Evolutionary conservation across 2,797 vertebrate genomes (phyloP).

Genomic region (Xenops minutus): DNA sequence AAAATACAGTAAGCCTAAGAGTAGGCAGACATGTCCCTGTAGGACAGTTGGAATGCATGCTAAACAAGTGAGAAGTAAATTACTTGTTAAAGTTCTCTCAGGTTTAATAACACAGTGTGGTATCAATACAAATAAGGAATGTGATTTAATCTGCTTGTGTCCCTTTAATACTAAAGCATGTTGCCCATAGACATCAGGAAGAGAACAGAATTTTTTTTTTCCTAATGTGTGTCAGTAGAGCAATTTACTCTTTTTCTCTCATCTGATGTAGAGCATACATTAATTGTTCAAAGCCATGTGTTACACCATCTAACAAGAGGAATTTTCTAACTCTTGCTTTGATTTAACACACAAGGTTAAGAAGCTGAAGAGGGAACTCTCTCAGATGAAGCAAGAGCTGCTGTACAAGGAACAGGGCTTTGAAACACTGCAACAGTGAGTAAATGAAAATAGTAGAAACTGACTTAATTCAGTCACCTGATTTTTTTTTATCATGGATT

Average conservation of each 20-base stretch:
- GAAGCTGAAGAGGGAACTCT: slow-evolving; percentile 85
- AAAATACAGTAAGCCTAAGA: slow-evolving; percentile 34
- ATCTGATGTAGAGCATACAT: background rate
- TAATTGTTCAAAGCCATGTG: slow-evolving; percentile 41
- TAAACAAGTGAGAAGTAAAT: slow-evolving; percentile 62
- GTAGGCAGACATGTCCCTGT: slow-evolving; percentile 14
- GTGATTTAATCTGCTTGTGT: slow-evolving; percentile 60
- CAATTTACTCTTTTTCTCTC: slow-evolving; percentile 34
- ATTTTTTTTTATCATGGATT: background rate
- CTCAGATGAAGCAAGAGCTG: slow-evolving; percentile 86
- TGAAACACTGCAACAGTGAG: slow-evolving; percentile 86
- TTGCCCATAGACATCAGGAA: slow-evolving; percentile 34
- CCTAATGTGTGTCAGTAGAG: slow-evolving; percentile 43
- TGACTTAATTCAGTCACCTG: background rate
- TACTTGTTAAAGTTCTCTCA: slow-evolving; percentile 64
- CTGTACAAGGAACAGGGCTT: slow-evolving; percentile 87
- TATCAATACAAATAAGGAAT: slow-evolving; percentile 57
- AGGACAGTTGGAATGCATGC: slow-evolving; percentile 47
- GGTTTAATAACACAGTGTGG: slow-evolving; percentile 69
- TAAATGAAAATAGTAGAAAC: slow-evolving; percentile 56
- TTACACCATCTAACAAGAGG: background rate
- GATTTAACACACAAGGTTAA: slow-evolving; percentile 80
- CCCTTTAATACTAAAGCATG: slow-evolving; percentile 47
- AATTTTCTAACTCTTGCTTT: slow-evolving; percentile 47
- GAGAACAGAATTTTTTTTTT: slow-evolving; percentile 26